These are phyloP conservation scores for Hippolais icterina DNA, from an alignment of 2,113 vertebrate genomes.

Conservation along the genomic window DNA sequence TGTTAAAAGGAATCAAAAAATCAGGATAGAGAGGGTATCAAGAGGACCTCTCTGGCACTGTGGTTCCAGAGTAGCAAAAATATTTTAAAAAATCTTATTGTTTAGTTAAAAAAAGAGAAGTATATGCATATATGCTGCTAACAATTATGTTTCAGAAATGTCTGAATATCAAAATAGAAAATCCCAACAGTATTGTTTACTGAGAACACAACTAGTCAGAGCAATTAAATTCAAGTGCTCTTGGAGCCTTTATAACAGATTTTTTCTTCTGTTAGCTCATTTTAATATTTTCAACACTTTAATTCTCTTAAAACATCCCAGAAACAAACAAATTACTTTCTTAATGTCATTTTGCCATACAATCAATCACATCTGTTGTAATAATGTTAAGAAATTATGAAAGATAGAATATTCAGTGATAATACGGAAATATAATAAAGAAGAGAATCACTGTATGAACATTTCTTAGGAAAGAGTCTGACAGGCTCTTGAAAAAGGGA, in stretches of 20 bases:
- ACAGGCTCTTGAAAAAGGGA: neutral
- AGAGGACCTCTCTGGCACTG: neutral
- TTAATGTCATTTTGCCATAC: neutral
- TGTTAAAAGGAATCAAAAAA: neutral
- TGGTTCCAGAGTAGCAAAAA: neutral
- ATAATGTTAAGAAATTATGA: neutral
- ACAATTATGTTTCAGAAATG: neutral
- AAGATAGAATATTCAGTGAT: neutral
- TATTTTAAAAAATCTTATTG: neutral
- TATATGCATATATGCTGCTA: neutral
- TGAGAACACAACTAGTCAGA: neutral
- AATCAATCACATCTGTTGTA: neutral
- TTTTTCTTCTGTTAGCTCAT: neutral
- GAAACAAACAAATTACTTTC: neutral
- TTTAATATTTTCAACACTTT: neutral
- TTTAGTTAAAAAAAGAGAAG: neutral
- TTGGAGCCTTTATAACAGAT: neutral
- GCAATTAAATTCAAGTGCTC: neutral
- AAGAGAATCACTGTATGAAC: neutral
- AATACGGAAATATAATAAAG: neutral
- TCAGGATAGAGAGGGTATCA: neutral
- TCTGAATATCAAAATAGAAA: neutral
- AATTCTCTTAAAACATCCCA: neutral
- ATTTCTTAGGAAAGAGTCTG: neutral
- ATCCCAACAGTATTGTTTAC: fast-evolving